phyloP scores from a whole-genome alignment of 2,888 invertebrate genomes.

The Xestoiulus laeticollis region DNA sequence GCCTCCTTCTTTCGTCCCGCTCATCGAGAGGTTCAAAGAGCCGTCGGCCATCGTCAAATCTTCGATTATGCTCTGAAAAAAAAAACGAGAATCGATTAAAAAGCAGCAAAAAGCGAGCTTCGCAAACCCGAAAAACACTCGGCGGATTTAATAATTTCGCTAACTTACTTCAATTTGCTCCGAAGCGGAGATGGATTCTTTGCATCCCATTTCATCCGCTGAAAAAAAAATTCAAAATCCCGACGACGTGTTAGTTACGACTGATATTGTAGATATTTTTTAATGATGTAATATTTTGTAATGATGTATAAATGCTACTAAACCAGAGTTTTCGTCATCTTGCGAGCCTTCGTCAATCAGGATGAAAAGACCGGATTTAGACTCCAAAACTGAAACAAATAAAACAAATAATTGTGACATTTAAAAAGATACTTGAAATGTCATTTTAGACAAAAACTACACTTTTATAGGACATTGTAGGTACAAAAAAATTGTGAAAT shows the following conservation, averaged over 20 bases:
- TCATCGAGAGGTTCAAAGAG: conserved; percentile 46
- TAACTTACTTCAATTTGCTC: conserved; percentile 55
- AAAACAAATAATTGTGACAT: no score
- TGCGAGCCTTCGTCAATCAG: conserved; percentile 56
- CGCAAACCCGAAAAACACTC: no score
- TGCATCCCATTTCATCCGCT: conserved; percentile 50
- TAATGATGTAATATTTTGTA: no score
- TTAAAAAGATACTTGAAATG: neutral
- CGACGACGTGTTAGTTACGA: neutral
- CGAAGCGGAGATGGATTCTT: conserved; percentile 52
- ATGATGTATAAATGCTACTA: neutral
- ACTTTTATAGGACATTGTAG: no score
- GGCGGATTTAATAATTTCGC: neutral
- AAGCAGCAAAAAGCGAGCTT: neutral
- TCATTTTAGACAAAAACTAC: no score
- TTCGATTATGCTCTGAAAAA: conserved; percentile 54
- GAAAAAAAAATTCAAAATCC: neutral
- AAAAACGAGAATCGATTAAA: neutral
- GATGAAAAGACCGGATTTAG: conserved; percentile 55
- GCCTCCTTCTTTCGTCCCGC: neutral
- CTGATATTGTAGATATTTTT: no score
- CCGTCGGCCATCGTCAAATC: conserved; percentile 54
- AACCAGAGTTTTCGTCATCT: conserved; percentile 55
- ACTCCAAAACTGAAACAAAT: conserved; percentile 53
- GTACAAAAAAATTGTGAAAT: no score